A percentile compares a stretch with the other conserved stretches of the same genome.
These are phyloP conservation scores for Hydropsyche betteni DNA, from an alignment of 2,888 invertebrate species.

Conservation along the genomic window DNA sequence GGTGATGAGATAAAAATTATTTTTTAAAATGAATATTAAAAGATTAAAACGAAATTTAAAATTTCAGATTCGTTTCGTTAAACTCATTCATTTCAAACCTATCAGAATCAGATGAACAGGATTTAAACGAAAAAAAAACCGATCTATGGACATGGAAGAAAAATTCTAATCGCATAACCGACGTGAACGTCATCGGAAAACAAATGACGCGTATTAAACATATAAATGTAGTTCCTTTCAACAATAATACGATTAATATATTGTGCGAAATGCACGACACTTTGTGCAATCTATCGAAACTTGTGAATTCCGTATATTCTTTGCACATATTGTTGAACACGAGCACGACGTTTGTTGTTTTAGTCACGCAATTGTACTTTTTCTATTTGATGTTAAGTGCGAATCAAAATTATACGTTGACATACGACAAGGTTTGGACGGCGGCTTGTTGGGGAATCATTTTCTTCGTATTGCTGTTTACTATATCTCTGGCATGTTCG, in stretches of 20 bases:
- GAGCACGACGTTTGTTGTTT: conserved; percentile 40
- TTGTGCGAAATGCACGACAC: conserved; percentile 45
- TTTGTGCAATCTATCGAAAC: conserved; percentile 40
- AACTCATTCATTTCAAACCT: conserved; percentile 34
- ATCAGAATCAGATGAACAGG: neutral
- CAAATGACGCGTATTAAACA: conserved; percentile 2
- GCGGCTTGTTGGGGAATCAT: conserved; percentile 38
- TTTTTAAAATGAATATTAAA: neutral
- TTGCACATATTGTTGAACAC: conserved; percentile 40
- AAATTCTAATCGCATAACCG: conserved; percentile 1
- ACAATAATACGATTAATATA: conserved; percentile 27
- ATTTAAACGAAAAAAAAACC: neutral
- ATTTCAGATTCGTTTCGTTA: conserved; percentile 29
- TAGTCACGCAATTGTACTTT: conserved; percentile 46
- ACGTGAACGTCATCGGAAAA: conserved; percentile 18
- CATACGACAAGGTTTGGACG: conserved; percentile 42
- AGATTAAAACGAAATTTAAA: neutral
- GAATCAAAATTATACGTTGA: conserved; percentile 35
- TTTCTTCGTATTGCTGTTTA: conserved; percentile 32
- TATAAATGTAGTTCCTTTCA: conserved; percentile 18
- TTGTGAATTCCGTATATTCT: conserved; percentile 39
- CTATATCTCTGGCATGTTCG: conserved; percentile 40
- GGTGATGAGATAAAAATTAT: conserved; percentile 31
- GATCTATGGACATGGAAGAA: neutral
- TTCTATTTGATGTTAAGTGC: conserved; percentile 48